Base-by-base conservation (phyloP, 2,888 invertebrate genomes). In the Penaeus monodon region DNA sequence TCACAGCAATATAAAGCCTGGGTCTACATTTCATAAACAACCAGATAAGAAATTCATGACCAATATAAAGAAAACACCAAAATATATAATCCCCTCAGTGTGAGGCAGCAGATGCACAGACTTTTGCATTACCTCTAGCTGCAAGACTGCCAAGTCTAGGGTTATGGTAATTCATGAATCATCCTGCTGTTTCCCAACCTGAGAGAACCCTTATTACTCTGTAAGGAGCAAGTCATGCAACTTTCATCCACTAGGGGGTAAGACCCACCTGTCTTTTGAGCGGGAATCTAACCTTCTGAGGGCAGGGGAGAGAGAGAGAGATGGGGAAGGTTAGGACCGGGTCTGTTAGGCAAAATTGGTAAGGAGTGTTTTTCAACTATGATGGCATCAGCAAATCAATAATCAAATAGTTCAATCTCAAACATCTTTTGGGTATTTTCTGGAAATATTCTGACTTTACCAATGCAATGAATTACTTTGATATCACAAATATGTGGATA, bases 201-300 rank as follows among this genome's bases (percentile, higher is more conserved):
- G 38, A 65, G 63, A 80, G 65, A 70, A 57, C 68, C 49, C 63
- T 68, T n/a, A 65, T 76, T 49, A 84, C 24, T 33, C 64, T 64
- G 29, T 81, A n/a, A 73, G 64, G 17, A 74, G 73, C 29, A 82
- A 24, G 17, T 65, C 86, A 87, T 87, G 86, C 86, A 83, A 78
- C 57, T 79, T 38, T 87, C 82, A 87, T 87, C 65, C 77, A 87
- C 79, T 87, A 83, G 79, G 77, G 86, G 86, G 86, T 77, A 77
- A 81, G 86, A 83, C 86, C 86, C 86, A 87, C 86, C 86, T 87
- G 86, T 87, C 86, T 78, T 83, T 87, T 87, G 86, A 87, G 86
- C 86, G 86, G 86, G 86, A 87, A 87, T 83, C 86, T 87, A 87
- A 87, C 82, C 86, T 87, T 87, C 86, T 87, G 86, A 87, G 83